Evolutionary conservation across 2,888 invertebrate genomes (phyloP).

Genomic region (Crossocerus cetratus): DNA sequence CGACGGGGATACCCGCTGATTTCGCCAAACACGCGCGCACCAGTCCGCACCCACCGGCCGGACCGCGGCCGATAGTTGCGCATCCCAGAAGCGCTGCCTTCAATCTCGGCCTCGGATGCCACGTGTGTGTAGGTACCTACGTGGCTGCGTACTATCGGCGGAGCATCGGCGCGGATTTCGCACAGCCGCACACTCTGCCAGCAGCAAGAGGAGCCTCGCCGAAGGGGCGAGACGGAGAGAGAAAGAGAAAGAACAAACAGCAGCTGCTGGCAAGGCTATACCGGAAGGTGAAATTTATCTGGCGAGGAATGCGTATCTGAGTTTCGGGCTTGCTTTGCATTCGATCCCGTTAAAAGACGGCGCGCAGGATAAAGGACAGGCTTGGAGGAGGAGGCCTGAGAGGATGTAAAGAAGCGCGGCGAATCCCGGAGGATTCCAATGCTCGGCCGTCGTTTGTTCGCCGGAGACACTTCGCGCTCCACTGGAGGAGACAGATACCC

Average conservation of each 20-base stretch:
- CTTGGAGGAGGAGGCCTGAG: not conserved
- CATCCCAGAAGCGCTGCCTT: not conserved
- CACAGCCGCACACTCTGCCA: no score
- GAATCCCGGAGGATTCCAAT: no score
- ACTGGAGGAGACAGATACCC: not conserved
- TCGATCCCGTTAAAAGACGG: conserved; percentile 56
- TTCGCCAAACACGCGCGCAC: conserved; percentile 31
- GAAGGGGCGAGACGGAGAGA: not conserved
- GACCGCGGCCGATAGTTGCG: not conserved
- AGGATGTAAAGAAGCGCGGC: not conserved
- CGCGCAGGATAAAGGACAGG: conserved; percentile 5
- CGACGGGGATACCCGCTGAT: conserved; percentile 41
- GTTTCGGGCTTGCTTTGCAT: conserved; percentile 43
- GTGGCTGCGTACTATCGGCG: no score
- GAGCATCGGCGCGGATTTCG: no score
- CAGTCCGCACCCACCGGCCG: no score
- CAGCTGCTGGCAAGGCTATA: not conserved
- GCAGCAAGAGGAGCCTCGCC: not conserved
- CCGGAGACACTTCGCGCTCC: no score
- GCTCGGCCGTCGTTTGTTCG: no score
- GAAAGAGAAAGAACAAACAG: not conserved
- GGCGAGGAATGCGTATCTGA: conserved; percentile 3
- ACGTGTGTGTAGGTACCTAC: no score
- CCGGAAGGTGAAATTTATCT: conserved; percentile 32
- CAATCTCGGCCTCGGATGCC: no score